Evolutionary conservation across 1,140 invertebrate genomes (phyloP).

Genomic region (Drosophila hydei): DNA sequence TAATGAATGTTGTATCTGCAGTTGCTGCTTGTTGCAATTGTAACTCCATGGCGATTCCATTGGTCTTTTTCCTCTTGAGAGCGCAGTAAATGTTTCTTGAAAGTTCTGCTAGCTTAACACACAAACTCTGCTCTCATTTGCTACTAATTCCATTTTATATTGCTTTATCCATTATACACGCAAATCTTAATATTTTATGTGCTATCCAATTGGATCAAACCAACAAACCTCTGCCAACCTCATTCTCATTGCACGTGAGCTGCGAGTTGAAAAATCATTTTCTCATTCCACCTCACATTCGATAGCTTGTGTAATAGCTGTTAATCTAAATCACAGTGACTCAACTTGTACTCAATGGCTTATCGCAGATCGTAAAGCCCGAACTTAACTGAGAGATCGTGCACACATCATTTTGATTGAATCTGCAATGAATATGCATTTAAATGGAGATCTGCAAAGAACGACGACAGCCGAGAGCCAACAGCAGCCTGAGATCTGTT

Average conservation of each 20-base stretch:
- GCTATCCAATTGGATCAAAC: not conserved
- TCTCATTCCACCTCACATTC: not conserved
- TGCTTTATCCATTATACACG: no score
- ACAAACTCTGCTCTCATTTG: no score
- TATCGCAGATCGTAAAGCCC: constrained; percentile 17
- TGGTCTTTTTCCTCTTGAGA: no score
- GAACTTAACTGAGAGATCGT: constrained; percentile 50
- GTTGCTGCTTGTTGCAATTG: no score
- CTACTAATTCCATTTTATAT: no score
- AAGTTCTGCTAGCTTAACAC: no score
- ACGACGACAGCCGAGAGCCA: constrained; percentile 1
- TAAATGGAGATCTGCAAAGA: constrained; percentile 23
- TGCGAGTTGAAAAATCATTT: constrained; percentile 11
- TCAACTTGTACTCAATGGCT: constrained; percentile 1
- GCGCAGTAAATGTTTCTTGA: no score
- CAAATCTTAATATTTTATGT: no score
- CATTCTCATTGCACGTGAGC: not conserved
- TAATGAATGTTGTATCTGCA: not conserved
- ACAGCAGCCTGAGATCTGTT: constrained; percentile 5
- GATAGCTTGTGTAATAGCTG: constrained; percentile 18
- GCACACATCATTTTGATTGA: constrained; percentile 55
- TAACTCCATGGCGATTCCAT: no score
- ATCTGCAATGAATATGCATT: constrained; percentile 46
- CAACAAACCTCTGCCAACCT: not conserved
- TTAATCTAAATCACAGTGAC: constrained; percentile 7